Evolutionary conservation across 2,888 invertebrate species (phyloP).

Genomic region (Zygaena filipendulae): DNA sequence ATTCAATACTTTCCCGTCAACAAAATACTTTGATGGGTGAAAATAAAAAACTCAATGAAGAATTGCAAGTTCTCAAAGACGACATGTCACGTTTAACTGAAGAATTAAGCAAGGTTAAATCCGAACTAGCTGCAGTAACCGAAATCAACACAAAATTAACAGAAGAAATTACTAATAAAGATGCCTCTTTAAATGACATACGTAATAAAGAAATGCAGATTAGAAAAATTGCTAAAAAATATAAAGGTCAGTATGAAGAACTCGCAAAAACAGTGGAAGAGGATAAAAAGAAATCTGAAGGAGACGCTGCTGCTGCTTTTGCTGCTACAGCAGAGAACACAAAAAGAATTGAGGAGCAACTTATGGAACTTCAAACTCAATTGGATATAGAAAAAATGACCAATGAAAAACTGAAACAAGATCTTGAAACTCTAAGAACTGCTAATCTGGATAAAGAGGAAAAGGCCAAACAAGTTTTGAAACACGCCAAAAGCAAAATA

Average conservation of each 20-base stretch:
- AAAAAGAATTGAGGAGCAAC: conserved; percentile 63
- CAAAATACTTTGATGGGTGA: conserved; percentile 71
- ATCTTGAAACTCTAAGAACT: conserved; percentile 70
- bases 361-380: conserved; percentile 48
- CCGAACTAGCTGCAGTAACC: conserved; percentile 64
- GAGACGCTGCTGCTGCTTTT: conserved; percentile 59
- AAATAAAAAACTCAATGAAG: conserved; percentile 72
- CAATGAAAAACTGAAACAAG: conserved; percentile 73
- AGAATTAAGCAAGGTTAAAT: conserved; percentile 73
- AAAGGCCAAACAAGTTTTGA: conserved; percentile 73
- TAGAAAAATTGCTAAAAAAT: conserved; percentile 91
- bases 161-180: conserved; percentile 75
- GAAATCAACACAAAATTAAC: conserved; percentile 72
- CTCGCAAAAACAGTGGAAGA: conserved; percentile 74
- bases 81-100: conserved; percentile 69
- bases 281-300: conserved; percentile 68
- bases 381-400: conserved; percentile 62
- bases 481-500: conserved; percentile 80
- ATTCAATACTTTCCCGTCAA: conserved; percentile 69
- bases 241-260: conserved; percentile 88
- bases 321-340: conserved; percentile 49
- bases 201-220: conserved; percentile 78
- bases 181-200: conserved; percentile 73
- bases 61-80: conserved; percentile 67
- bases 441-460: conserved; percentile 72